Base-by-base conservation (phyloP, 1,140 invertebrate genomes). In the Akabosia matsudoensis region DNA sequence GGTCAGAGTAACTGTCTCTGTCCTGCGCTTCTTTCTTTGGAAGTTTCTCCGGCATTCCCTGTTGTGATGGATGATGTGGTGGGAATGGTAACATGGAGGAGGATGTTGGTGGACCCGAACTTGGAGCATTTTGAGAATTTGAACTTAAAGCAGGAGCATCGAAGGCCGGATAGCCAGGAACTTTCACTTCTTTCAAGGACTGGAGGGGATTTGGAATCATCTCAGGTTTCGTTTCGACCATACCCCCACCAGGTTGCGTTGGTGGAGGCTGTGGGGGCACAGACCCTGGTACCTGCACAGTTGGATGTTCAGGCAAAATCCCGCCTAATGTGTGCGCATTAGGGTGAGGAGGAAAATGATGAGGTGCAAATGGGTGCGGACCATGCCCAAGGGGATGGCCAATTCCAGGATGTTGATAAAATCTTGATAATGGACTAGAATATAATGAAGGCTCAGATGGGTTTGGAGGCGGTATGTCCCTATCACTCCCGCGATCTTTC, bases 141-240 rank as follows among this genome's bases (percentile, higher is more conserved):
- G 54, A 80, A 76, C 73, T 72, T 34, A 70, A 34, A 22, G 37
- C 33, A 16, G 81, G 73, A 56, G 76, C 34, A 70, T 80, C 76
- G 73, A 77, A 77, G 18, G 76, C 76, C 45, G 82, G 80, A 67
- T 91, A 93, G 16, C 92, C 92, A 45, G 91, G 91, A 1, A 93
- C 91, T 87, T 92, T 92, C 0, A 93, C 91, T 83, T 92, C 91
- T 82, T 92, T 92, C 1, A 93, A 84, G 79, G 91, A 92, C 81
- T 92, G 91, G 51, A 92, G 81, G 3, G 91, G 92, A 76, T 82
- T 79, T 72, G 77, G 79, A 64, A 79, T 74, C 33, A 80, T 72
- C 86, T 92, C 91, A 10, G 88, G 90, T 84, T 93, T 93, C 26
- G 92, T 91, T 83, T 93, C 92, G 67, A 92, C 85, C 83, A 92